Evolutionary conservation across 2,888 invertebrate species (phyloP).

Genomic region (Criorhina ranunculi): DNA sequence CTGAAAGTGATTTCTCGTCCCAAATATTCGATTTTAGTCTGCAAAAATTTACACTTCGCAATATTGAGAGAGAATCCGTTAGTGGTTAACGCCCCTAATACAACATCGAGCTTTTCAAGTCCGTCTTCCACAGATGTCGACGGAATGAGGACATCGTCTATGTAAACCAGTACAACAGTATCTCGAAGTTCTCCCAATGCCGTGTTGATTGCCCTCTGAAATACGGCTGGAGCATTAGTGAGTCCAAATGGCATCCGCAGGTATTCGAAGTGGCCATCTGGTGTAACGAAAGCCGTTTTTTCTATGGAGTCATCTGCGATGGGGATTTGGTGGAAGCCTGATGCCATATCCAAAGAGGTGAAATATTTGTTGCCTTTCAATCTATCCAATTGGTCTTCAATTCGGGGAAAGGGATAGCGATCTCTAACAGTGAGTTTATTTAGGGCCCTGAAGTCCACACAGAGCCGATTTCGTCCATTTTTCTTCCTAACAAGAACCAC

Average conservation of each 20-base stretch:
- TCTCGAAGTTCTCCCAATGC: slow-evolving; percentile 51
- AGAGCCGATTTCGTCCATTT: slow-evolving; percentile 60
- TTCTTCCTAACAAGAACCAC: slow-evolving; percentile 66
- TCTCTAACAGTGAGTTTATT: slow-evolving; percentile 79
- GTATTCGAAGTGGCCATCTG: slow-evolving; percentile 67
- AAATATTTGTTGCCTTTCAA: slow-evolving; percentile 78
- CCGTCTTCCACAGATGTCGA: slow-evolving; percentile 48
- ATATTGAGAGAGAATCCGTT: slow-evolving; percentile 10
- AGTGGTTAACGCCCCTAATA: slow-evolving; percentile 22
- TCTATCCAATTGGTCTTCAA: slow-evolving; percentile 78
- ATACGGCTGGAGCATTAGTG: slow-evolving; percentile 81
- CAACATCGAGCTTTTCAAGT: slow-evolving; percentile 63
- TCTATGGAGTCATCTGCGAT: too few species aligned
- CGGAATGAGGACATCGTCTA: slow-evolving; percentile 65
- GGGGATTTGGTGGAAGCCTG: too few species aligned
- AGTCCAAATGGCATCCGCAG: slow-evolving; percentile 81
- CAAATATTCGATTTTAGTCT: slow-evolving; percentile 9
- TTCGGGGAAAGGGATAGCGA: too few species aligned
- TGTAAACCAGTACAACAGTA: slow-evolving; percentile 38
- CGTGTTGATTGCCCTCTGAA: slow-evolving; percentile 78
- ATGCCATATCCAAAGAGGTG: too few species aligned
- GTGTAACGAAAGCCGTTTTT: too few species aligned
- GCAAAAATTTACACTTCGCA: not conserved
- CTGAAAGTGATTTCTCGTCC: slow-evolving; percentile 12
- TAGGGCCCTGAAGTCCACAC: slow-evolving; percentile 73